Percentiles rank a stretch among this genome's conserved stretches.
Evolutionary conservation across 1,140 invertebrate species (phyloP).

Genomic region (Ptiloglossa arizonensis): DNA sequence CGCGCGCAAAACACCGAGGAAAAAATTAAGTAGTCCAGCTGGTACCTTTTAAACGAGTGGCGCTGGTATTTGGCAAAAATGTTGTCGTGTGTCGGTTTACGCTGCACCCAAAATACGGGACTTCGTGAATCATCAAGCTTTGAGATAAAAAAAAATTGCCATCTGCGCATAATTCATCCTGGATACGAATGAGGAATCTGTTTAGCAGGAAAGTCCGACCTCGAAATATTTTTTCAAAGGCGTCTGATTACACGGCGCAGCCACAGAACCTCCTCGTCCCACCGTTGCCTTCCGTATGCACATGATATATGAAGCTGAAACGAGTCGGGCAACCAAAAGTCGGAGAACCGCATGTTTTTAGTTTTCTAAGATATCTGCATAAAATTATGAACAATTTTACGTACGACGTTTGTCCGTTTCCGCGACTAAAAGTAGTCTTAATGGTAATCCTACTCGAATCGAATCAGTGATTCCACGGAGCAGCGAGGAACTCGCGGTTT

Average conservation of each 20-base stretch:
- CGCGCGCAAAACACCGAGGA: slow-evolving; percentile 59
- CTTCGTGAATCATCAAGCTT: slow-evolving; percentile 49
- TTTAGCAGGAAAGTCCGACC: slow-evolving; percentile 59
- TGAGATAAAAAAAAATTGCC: slow-evolving; percentile 24
- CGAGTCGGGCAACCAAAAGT: slow-evolving; percentile 36
- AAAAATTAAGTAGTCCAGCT: slow-evolving; percentile 26
- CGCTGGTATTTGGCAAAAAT: slow-evolving; percentile 51
- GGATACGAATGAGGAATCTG: slow-evolving; percentile 56
- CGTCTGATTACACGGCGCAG: slow-evolving; percentile 43
- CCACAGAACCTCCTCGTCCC: slow-evolving; percentile 5
- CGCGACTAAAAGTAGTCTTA: background rate
- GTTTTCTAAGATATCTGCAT: background rate
- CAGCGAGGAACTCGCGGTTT: too few species aligned
- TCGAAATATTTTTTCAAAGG: slow-evolving; percentile 66
- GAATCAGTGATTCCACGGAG: too few species aligned
- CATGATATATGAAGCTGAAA: slow-evolving; percentile 59
- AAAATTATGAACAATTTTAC: background rate
- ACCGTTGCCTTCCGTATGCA: slow-evolving; percentile 3
- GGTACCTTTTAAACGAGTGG: slow-evolving; percentile 43
- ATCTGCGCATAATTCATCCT: slow-evolving; percentile 58
- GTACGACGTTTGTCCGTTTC: too few species aligned
- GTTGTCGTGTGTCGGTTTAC: slow-evolving; percentile 41
- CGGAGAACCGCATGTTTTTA: slow-evolving; percentile 17
- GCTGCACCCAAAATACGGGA: slow-evolving; percentile 36
- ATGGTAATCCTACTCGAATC: background rate